Evolutionary conservation across 1,140 invertebrate genomes (phyloP), one percentile per base, ranked within the genome.

Genomic region (Temnothorax curvispinosus): DNA sequence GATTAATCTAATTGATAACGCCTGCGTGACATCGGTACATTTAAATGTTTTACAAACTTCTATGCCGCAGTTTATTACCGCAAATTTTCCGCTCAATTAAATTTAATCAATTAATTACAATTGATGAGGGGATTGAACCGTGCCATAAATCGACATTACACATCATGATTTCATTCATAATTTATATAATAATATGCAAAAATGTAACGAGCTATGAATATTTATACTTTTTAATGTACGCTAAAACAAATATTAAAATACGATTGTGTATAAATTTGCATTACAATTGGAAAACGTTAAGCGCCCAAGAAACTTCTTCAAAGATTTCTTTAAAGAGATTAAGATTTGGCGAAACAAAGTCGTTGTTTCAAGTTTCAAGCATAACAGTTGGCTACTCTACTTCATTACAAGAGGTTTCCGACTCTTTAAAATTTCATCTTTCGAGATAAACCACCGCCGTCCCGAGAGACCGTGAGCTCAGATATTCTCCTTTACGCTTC

Each of bases 341-440:
- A 6, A 13, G 13, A 13, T 56, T 56, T 21, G 5, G 50, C 64
- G 32, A 47, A 35, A 58, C 52, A 0, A n/a, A 41, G 5, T 11
- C 27, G 9, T 69, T 54, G 50, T 6, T 54, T 52, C 21, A 41
- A 60, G 0, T 27, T 27, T 27, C n/a, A 47, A 47, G 9, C 15
- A 32, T 75, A 27, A 75, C 7, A 21, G 67, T 80, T 47, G 3
- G 18, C 27, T 13, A 1, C 7, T 38, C 44, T 50, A 67, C 18
- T 56, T 84, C 18, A n/a, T 58, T 27, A 38, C 1, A 15, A 60
- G 5, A n/a, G 58, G 8, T 74, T 74, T 82, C 44, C 21, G 1
- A 21, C 41, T 74, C 13, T 72, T 41, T 7, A 84, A 75, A 84
- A 60, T 82, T 74, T 82, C 67, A 82, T 35, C 44, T 56, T 71